Conservation (phyloP, 1,140 invertebrate species). For the Caenorhabditis brenneri region DNA sequence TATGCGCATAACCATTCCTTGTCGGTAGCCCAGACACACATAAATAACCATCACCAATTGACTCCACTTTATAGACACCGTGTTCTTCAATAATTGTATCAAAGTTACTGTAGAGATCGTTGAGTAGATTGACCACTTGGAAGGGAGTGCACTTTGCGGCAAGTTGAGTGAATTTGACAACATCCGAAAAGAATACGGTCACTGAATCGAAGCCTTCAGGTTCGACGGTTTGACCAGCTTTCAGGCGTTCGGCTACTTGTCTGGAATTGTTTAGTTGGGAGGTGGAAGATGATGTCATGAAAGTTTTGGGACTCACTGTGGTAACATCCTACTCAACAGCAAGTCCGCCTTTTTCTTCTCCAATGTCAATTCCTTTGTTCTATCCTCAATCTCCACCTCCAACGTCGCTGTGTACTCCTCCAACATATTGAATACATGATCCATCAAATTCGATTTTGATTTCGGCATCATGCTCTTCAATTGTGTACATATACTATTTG, state of each 20-base stretch:
- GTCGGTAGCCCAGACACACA: slow-evolving; percentile 75
- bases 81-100: slow-evolving; percentile 80
- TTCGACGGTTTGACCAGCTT: slow-evolving; percentile 54
- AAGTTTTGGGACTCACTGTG: slow-evolving; percentile 8
- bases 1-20: slow-evolving; percentile 71
- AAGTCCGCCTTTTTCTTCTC: slow-evolving; percentile 58
- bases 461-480: slow-evolving; percentile 6
- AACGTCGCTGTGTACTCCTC: neutral
- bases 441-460: slow-evolving; percentile 66
- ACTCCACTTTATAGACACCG: slow-evolving; percentile 78
- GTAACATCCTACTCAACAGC: slow-evolving; percentile 56
- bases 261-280: neutral
- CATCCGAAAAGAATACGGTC: slow-evolving; percentile 74
- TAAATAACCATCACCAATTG: slow-evolving; percentile 74
- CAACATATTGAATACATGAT: slow-evolving; percentile 26
- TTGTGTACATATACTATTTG: neutral
- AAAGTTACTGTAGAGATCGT: slow-evolving; percentile 81
- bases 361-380: slow-evolving; percentile 56
- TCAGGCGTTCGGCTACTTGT: slow-evolving; percentile 54
- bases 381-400: slow-evolving; percentile 49
- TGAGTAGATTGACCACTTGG: slow-evolving; percentile 79
- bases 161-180: slow-evolving; percentile 85
- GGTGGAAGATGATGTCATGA: neutral
- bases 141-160: slow-evolving; percentile 64
- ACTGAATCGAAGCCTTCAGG: slow-evolving; percentile 56